phyloP scores from a whole-genome alignment of 2,888 invertebrate species.

The Prionchulus punctatus region DNA sequence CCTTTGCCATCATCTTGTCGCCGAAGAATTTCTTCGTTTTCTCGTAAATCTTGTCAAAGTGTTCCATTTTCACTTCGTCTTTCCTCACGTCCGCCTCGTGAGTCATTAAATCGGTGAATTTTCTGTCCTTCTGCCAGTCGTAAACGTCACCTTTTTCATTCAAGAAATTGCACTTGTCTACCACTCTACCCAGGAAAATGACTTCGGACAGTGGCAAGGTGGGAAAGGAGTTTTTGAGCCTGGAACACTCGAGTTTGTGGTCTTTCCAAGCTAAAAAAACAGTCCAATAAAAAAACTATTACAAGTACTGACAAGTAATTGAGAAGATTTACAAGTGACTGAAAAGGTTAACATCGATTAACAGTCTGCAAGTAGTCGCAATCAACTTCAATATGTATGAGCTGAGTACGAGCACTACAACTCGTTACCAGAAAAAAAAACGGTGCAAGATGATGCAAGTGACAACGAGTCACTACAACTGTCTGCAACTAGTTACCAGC shows the following conservation, averaged over 20 bases:
- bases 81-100: constrained; percentile 6
- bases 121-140: constrained; percentile 22
- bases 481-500: too few relatives aligned
- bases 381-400: too few relatives aligned
- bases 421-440: too few relatives aligned
- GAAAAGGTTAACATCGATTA: too few relatives aligned
- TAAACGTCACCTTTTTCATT: constrained; percentile 22
- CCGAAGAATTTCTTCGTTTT: constrained; percentile 14
- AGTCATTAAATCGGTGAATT: constrained; percentile 16
- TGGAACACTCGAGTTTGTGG: constrained; percentile 23
- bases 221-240: constrained; percentile 23
- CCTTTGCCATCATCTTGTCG: constrained; percentile 15
- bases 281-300: background rate
- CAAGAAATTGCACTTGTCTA: constrained; percentile 20
- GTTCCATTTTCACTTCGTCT: constrained; percentile 21
- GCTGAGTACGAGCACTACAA: too few relatives aligned
- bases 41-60: constrained; percentile 23
- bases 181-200: constrained; percentile 23
- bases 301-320: background rate
- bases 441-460: too few relatives aligned
- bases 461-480: too few relatives aligned
- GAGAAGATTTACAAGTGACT: background rate
- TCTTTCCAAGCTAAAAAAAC: constrained; percentile 20
- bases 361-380: too few relatives aligned
- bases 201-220: constrained; percentile 29